Evolutionary conservation across 2,113 vertebrate species (phyloP), one percentile per base, ranked within the genome.

Genomic region (Sterrhoptilus dennistouni): DNA sequence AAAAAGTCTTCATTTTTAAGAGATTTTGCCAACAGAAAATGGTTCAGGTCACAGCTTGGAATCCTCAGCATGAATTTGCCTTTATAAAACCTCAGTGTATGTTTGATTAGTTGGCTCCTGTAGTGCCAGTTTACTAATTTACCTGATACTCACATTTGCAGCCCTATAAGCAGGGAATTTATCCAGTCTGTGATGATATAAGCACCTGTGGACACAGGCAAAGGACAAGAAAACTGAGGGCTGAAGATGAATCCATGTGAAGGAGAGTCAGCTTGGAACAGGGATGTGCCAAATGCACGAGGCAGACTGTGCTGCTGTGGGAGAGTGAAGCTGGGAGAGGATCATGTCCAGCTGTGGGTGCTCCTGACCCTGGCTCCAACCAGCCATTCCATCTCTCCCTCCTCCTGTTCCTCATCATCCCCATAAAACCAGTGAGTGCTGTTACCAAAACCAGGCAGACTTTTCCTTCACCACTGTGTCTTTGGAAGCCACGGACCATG

Each of bases 401-500:
- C 15, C 69, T 14, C 21, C 8, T 83, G 15, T 4, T 83, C 78
- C 53, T 66, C 19, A 22, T 29, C 8, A 1, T 18, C 33, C 19
- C 44, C 19, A 27, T 8, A 10, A 4, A 69, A 14, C 7, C 60
- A 77, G 17, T 0, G 0, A 65, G 7, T 54, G 17, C 24, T 63
- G 53, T 12, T 33, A 76, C 25, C 33, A 33, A 77, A 85, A 20
- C 25, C 35, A 44, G 40, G 15, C 17, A 79, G 53, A 3, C 5
- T 72, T 65, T 61, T 35, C 22, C 70, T 89, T 59, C 54, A 47
- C 9, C 6, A 1, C 35, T 6, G 0, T 70, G 5, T 76, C n/a
- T 79, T 78, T 60, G 69, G 69, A 87, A 79, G 12, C 17, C 81
- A 19, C 2, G 4, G n/a, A 45, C 16, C 42, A 20, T 3, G 21